phyloP scores from a whole-genome alignment of 2,113 vertebrate genomes.

The Menura novaehollandiae region DNA sequence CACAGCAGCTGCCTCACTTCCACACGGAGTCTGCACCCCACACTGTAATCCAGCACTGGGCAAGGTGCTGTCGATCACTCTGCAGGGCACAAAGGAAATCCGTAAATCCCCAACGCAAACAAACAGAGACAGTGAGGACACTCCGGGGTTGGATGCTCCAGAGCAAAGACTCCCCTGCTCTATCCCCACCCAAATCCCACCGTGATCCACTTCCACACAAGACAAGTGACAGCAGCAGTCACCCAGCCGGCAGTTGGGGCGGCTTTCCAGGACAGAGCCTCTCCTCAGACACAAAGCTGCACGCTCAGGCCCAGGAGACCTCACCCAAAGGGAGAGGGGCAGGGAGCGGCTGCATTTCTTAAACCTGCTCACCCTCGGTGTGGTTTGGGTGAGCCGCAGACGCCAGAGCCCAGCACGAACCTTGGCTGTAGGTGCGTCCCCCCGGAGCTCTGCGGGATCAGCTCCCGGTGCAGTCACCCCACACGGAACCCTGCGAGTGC shows the following conservation, averaged over 20 bases:
- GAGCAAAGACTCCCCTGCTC: rapidly evolving
- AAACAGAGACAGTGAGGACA: rapidly evolving
- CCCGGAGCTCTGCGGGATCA: background rate
- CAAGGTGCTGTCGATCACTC: rapidly evolving
- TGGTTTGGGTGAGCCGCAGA: background rate
- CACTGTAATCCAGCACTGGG: background rate
- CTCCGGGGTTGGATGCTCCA: background rate
- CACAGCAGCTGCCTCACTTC: background rate
- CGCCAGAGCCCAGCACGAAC: background rate
- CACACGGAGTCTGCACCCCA: background rate
- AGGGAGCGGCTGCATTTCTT: conserved; percentile 3
- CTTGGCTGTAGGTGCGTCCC: background rate
- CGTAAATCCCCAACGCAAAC: background rate
- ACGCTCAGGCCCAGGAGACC: background rate
- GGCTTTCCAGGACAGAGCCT: background rate
- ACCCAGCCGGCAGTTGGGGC: rapidly evolving
- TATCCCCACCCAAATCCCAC: background rate
- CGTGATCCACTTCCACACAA: rapidly evolving
- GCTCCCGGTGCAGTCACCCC: rapidly evolving
- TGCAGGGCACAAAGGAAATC: background rate
- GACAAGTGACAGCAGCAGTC: background rate
- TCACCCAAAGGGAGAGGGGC: background rate
- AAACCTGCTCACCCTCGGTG: background rate
- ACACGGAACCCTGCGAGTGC: rapidly evolving
- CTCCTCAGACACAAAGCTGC: background rate